Evolutionary conservation across 2,797 vertebrate species (phyloP).

Genomic region (Oreochromis grahami): DNA sequence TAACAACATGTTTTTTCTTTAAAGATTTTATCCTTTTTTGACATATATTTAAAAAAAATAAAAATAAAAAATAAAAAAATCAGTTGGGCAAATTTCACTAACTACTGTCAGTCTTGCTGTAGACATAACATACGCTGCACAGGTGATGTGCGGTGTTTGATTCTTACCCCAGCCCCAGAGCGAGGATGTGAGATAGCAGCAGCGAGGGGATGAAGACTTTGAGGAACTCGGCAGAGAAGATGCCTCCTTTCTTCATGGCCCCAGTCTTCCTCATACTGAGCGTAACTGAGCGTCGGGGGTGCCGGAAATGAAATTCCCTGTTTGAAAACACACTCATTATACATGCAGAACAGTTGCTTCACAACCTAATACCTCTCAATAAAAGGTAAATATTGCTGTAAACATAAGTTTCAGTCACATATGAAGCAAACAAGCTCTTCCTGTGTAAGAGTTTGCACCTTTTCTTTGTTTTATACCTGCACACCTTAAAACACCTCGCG

Average conservation of each 20-base stretch:
- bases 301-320: constrained; percentile 97
- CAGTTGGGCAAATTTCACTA: background rate
- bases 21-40: background rate
- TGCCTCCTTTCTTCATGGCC: constrained; percentile 98
- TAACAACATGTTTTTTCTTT: background rate
- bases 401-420: background rate
- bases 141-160: background rate
- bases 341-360: background rate
- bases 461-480: background rate
- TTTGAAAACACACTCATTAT: background rate
- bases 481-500: background rate
- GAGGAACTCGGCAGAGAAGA: constrained; percentile 98
- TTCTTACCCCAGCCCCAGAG: constrained; percentile 93
- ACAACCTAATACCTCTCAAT: background rate
- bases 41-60: background rate
- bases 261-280: constrained; percentile 98
- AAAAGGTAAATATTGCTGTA: background rate
- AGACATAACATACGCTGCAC: background rate
- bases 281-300: constrained; percentile 90
- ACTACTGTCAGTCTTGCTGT: background rate
- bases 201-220: constrained; percentile 98
- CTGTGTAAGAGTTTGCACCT: background rate
- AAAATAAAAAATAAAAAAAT: background rate
- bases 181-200: constrained; percentile 95
- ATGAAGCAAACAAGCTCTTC: background rate